A percentile compares a stretch with the other conserved stretches of the same genome.
Evolutionary conservation across 2,797 vertebrate species (phyloP).

Genomic region (Ambastaia sidthimunki): DNA sequence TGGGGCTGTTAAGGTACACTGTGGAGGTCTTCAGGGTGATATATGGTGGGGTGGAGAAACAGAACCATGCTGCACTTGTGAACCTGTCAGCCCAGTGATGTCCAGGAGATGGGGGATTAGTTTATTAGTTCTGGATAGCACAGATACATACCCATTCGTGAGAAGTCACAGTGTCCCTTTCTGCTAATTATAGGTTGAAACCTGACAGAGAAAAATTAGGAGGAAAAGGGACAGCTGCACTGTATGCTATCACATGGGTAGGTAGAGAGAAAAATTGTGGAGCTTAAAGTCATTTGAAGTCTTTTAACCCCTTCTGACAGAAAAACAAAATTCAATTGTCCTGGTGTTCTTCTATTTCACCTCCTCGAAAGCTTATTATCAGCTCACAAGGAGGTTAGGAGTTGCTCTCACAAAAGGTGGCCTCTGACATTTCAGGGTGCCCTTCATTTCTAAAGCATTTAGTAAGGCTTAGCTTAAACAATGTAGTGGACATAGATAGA

Average conservation of each 20-base stretch:
- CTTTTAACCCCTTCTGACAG: conserved; percentile 74
- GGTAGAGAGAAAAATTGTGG: conserved; percentile 9
- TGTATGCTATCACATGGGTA: conserved; percentile 66
- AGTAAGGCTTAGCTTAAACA: conserved; percentile 52
- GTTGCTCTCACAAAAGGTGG: conserved; percentile 65
- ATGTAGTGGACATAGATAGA: conserved; percentile 22
- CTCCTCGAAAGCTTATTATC: conserved; percentile 40
- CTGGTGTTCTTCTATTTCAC: conserved; percentile 65
- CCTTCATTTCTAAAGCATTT: conserved; percentile 68
- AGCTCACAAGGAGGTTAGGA: conserved; percentile 65
- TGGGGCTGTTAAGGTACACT: conserved; percentile 49
- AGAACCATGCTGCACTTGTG: conserved; percentile 78
- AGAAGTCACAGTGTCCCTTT: conserved; percentile 81
- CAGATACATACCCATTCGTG: conserved; percentile 77
- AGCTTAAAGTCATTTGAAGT: conserved; percentile 81
- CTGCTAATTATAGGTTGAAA: conserved; percentile 91
- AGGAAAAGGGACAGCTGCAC: conserved; percentile 87
- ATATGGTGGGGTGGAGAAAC: conserved; percentile 65
- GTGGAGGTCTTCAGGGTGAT: conserved; percentile 68
- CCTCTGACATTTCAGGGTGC: conserved; percentile 61
- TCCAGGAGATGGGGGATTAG: conserved; percentile 75
- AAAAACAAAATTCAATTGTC: conserved; percentile 80
- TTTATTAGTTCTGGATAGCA: conserved; percentile 79
- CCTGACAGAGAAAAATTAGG: conserved; percentile 94
- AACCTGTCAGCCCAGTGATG: conserved; percentile 80